Percentiles rank a stretch among this genome's conserved stretches.
Evolutionary conservation across 2,113 vertebrate genomes (phyloP).

Genomic region (Amphilophus citrinellus): DNA sequence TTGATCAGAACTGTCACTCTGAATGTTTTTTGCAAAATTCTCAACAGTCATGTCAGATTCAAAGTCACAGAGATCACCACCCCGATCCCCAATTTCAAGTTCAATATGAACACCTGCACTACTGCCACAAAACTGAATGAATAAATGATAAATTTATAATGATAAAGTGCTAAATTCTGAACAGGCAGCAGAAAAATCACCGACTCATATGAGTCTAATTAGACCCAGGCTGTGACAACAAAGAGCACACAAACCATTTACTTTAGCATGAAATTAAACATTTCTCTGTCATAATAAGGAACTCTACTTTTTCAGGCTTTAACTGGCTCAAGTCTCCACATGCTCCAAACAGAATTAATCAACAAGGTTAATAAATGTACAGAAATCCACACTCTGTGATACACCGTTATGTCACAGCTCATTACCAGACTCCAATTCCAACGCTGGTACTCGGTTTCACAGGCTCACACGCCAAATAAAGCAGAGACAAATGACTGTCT

Average conservation of each 20-base stretch:
- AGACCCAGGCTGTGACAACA: not conserved
- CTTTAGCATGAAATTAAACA: not conserved
- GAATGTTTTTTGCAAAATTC: not conserved
- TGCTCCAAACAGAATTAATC: not conserved
- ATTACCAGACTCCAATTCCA: not conserved
- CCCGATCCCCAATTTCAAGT: not conserved
- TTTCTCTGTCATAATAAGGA: not conserved
- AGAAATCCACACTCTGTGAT: not conserved
- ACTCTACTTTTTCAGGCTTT: not conserved
- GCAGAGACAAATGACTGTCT: conserved; percentile 6
- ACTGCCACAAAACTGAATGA: too few species aligned
- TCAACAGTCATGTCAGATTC: not conserved
- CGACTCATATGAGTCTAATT: not conserved
- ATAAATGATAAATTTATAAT: too few species aligned
- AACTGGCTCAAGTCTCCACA: not conserved
- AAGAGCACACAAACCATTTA: conserved; percentile 1
- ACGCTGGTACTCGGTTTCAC: not conserved
- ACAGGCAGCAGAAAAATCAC: not conserved
- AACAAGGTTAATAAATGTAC: not conserved
- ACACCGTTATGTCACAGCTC: not conserved
- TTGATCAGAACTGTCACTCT: not conserved
- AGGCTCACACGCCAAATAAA: not conserved
- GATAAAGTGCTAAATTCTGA: not conserved
- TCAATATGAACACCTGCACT: not conserved
- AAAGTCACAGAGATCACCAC: not conserved